Evolutionary conservation across 2,888 invertebrate genomes (phyloP).

Genomic region (Terebella lapidaria): DNA sequence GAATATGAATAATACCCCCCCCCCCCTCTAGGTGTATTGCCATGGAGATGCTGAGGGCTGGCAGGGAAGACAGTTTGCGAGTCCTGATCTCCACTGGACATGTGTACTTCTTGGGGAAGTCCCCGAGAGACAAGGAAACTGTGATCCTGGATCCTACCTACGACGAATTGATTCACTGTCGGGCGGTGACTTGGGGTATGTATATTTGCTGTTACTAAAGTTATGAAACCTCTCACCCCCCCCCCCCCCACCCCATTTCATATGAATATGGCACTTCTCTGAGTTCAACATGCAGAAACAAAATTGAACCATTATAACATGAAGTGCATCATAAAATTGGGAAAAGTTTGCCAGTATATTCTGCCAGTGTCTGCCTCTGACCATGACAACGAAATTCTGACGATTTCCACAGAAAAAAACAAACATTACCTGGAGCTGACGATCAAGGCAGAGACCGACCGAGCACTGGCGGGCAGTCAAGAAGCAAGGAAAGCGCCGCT

Average conservation of each 20-base stretch:
- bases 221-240: no score
- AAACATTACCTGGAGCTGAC: conserved; percentile 66
- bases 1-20: background rate
- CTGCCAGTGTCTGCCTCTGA: no score
- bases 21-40: conserved; percentile 65
- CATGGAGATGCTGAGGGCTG: conserved; percentile 71
- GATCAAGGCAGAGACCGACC: conserved; percentile 57
- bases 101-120: conserved; percentile 67
- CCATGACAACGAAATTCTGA: no score
- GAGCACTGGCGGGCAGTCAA: conserved; percentile 46
- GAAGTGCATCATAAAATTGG: no score
- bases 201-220: no score
- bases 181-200: conserved; percentile 22
- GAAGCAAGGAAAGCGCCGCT: conserved; percentile 64
- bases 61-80: conserved; percentile 71
- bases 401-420: conserved; percentile 51
- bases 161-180: conserved; percentile 34
- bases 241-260: no score
- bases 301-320: no score
- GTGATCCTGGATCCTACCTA: conserved; percentile 46
- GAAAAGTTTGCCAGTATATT: no score
- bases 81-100: conserved; percentile 72
- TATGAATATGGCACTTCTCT: no score
- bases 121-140: conserved; percentile 28
- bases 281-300: no score